Percentiles rank a stretch among this genome's conserved stretches.
phyloP scores from a whole-genome alignment of 2,113 vertebrate genomes.

The Istiophorus platypterus region DNA sequence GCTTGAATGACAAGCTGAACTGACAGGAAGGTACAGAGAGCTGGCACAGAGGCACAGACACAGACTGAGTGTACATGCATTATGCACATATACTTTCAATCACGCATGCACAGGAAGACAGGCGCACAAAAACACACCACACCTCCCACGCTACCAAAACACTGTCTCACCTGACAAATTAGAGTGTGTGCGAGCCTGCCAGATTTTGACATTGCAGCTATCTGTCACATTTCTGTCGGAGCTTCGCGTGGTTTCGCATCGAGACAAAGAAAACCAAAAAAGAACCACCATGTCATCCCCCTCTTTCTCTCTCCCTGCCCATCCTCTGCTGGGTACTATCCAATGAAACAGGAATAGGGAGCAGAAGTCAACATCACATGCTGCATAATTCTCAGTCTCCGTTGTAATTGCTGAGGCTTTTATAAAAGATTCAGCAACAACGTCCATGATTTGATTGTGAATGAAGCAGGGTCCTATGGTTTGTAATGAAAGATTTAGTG shows the following conservation, averaged over 20 bases:
- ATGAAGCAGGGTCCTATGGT: constrained; percentile 49
- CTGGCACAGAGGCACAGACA: constrained; percentile 26
- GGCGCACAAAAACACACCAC: constrained; percentile 57
- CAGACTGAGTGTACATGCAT: constrained; percentile 57
- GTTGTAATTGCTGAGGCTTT: constrained; percentile 59
- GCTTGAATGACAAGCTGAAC: constrained; percentile 72
- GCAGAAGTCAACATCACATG: constrained; percentile 68
- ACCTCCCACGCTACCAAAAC: constrained; percentile 76
- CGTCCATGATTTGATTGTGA: constrained; percentile 62
- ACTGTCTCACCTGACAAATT: constrained; percentile 77
- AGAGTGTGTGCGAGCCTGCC: constrained; percentile 61
- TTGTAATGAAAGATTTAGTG: constrained; percentile 59
- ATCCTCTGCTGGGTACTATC: constrained; percentile 39
- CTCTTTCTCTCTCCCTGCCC: constrained; percentile 23
- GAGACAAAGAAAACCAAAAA: constrained; percentile 72
- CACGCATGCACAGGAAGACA: constrained; percentile 56
- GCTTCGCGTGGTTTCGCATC: constrained; percentile 72
- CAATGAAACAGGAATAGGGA: constrained; percentile 56
- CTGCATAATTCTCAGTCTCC: constrained; percentile 66
- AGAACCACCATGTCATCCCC: constrained; percentile 51
- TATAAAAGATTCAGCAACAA: constrained; percentile 61
- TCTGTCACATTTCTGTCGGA: constrained; percentile 79
- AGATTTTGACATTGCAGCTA: constrained; percentile 66
- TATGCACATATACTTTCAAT: constrained; percentile 63
- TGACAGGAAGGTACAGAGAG: constrained; percentile 67